A percentile compares a stretch with the other conserved stretches of the same genome.
These are phyloP conservation scores for Macquaria australasica DNA, from an alignment of 2,113 vertebrate species.

Conservation along the genomic window DNA sequence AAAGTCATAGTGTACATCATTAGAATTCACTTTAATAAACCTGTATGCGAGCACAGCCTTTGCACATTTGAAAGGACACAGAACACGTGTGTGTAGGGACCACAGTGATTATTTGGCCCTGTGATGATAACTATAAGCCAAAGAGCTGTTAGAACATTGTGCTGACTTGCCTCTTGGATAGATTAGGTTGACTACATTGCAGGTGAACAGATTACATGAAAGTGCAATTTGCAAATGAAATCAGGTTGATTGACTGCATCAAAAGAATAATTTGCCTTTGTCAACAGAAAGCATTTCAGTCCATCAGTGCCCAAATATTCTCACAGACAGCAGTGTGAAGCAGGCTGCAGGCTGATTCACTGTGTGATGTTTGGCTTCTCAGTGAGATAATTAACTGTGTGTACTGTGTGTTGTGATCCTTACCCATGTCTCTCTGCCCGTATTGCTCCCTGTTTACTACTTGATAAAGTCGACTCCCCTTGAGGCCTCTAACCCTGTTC, in stretches of 20 bases:
- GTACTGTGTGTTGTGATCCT: neutral
- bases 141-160: neutral
- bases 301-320: neutral
- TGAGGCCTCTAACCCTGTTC: neutral
- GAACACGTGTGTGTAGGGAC: neutral
- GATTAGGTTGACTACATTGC: neutral
- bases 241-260: neutral
- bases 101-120: neutral
- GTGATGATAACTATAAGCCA: neutral
- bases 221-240: neutral
- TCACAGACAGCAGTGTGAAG: neutral
- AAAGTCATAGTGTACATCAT: neutral
- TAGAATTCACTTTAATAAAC: neutral
- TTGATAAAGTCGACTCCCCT: neutral
- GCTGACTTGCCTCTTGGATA: neutral
- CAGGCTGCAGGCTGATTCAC: neutral
- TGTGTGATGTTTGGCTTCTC: neutral
- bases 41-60: neutral
- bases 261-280: neutral
- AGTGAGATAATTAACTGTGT: constrained; percentile 5
- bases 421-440: neutral
- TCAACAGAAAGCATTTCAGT: neutral
- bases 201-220: neutral
- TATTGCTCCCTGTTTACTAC: neutral
- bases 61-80: neutral